Evolutionary conservation across 2,113 vertebrate genomes (phyloP).

Genomic region (Laticauda colubrina): DNA sequence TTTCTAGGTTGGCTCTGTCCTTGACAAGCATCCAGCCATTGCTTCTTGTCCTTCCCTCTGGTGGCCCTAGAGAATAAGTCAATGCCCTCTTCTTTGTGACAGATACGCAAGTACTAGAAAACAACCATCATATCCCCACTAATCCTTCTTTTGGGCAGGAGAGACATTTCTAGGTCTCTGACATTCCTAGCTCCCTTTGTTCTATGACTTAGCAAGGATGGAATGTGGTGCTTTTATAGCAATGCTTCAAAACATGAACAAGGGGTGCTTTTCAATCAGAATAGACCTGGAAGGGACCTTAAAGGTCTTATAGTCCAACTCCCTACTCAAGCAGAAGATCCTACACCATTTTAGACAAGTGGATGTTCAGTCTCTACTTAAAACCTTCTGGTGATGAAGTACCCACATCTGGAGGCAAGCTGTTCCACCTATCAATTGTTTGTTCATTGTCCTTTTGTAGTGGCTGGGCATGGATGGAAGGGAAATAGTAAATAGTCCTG

Average conservation of each 20-base stretch:
- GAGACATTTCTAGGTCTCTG: background rate
- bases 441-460: background rate
- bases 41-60: background rate
- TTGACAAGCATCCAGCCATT: background rate
- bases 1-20: background rate
- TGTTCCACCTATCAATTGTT: background rate
- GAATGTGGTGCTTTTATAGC: background rate
- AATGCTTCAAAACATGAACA: background rate
- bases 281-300: background rate
- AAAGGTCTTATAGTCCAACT: background rate
- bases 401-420: background rate
- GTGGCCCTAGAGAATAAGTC: background rate
- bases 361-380: background rate
- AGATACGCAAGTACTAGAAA: background rate
- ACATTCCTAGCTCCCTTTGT: background rate
- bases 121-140: background rate
- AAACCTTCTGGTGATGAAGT: background rate
- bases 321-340: background rate
- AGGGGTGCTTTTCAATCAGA: background rate
- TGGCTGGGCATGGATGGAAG: background rate
- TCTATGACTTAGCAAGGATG: too few species aligned
- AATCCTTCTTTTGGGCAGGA: background rate
- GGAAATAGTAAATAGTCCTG: background rate
- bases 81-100: background rate
- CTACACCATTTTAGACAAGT: background rate